A percentile compares a stretch with the other conserved stretches of the same genome.
These are phyloP conservation scores for Polymixis flavicincta DNA, from an alignment of 2,888 invertebrate species.

Conservation along the genomic window DNA sequence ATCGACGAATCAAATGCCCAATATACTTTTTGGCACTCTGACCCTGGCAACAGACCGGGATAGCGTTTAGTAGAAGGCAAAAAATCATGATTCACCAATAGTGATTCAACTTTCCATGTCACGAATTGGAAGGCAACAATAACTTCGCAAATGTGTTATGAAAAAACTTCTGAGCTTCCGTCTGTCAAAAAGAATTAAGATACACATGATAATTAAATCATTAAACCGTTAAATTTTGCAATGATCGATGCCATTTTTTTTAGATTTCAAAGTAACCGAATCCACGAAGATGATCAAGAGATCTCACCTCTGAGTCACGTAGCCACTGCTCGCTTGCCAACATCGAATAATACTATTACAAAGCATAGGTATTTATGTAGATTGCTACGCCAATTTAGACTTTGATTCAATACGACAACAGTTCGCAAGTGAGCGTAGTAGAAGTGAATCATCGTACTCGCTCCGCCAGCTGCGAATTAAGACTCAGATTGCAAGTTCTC, in stretches of 20 bases:
- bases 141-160: slow-evolving; percentile 15
- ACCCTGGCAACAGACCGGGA: slow-evolving; percentile 52
- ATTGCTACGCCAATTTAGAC: slow-evolving; percentile 75
- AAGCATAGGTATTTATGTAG: slow-evolving; percentile 74
- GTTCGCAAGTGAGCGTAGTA: slow-evolving; percentile 71
- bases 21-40: slow-evolving; percentile 42
- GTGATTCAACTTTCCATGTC: slow-evolving; percentile 50
- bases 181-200: slow-evolving; percentile 50
- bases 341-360: slow-evolving; percentile 71
- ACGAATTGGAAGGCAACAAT: slow-evolving; percentile 11
- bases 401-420: slow-evolving; percentile 71
- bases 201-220: slow-evolving; percentile 39
- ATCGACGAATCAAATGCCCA: slow-evolving; percentile 39
- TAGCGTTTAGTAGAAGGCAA: slow-evolving; percentile 17
- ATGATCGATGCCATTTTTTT: slow-evolving; percentile 61
- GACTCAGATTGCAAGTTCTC: slow-evolving; percentile 83
- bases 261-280: slow-evolving; percentile 60
- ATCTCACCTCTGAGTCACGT: slow-evolving; percentile 85
- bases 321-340: slow-evolving; percentile 80
- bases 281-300: slow-evolving; percentile 79
- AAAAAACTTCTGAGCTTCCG: slow-evolving; percentile 13
- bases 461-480: slow-evolving; percentile 83
- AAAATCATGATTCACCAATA: slow-evolving; percentile 50
- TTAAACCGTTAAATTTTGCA: slow-evolving; percentile 31
- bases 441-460: slow-evolving; percentile 82